Conservation (phyloP, 2,797 vertebrate species). For the Potorous gilbertii region DNA sequence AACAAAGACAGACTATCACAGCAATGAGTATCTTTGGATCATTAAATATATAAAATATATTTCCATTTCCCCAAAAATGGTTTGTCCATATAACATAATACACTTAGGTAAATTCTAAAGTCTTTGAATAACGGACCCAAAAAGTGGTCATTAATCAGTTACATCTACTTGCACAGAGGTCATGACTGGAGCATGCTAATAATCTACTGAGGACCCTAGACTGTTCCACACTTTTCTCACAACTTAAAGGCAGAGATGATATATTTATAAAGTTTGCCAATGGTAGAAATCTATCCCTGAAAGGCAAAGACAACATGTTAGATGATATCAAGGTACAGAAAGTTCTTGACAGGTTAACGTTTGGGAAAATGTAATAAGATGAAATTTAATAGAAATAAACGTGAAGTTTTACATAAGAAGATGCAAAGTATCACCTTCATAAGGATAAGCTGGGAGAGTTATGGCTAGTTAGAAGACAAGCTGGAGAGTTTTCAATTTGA, state of each 20-base stretch:
- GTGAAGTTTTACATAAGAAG: background rate
- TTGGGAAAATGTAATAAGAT: background rate
- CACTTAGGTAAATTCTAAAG: background rate
- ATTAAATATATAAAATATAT: background rate
- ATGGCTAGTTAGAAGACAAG: background rate
- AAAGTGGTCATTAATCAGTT: background rate
- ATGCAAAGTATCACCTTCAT: background rate
- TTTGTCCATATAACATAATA: background rate
- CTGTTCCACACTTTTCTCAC: background rate
- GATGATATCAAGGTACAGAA: background rate
- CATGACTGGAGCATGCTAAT: background rate
- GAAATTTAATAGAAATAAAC: background rate
- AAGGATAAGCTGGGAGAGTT: background rate
- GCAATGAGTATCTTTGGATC: background rate
- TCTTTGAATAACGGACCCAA: background rate
- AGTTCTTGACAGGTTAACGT: background rate
- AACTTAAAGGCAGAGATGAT: background rate
- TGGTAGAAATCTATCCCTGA: background rate
- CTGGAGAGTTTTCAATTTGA: background rate
- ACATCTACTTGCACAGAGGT: background rate
- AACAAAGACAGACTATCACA: background rate
- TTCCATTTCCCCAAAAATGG: background rate
- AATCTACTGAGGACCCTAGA: background rate
- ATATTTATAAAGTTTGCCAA: background rate
- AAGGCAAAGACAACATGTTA: background rate